Conservation (phyloP, 2,113 vertebrate species). For the Oryctolagus cuniculus region mOryCun1.1 NC_091434.1:173736501-173737000, state of each 20-base stretch:
- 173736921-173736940: neutral
- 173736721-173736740: neutral
- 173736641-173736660: too few species aligned
- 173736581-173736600: too few species aligned
- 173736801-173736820: neutral
- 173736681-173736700: neutral
- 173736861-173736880: neutral
- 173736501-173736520: too few species aligned
- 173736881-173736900: neutral
- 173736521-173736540: too few species aligned
- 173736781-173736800: neutral
- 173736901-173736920: neutral
- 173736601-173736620: too few species aligned
- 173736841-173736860: neutral
- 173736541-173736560: too few species aligned
- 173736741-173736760: constrained; percentile 44
- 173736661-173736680: neutral
- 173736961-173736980: neutral
- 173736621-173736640: too few species aligned
- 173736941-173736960: neutral
- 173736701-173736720: neutral
- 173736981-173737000: neutral
- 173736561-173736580: too few species aligned
- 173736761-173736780: neutral
- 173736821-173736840: neutral